A percentile compares a stretch with the other conserved stretches of the same genome.
Conservation (phyloP, 1,140 invertebrate species). For the Eubasilissa regina region DNA sequence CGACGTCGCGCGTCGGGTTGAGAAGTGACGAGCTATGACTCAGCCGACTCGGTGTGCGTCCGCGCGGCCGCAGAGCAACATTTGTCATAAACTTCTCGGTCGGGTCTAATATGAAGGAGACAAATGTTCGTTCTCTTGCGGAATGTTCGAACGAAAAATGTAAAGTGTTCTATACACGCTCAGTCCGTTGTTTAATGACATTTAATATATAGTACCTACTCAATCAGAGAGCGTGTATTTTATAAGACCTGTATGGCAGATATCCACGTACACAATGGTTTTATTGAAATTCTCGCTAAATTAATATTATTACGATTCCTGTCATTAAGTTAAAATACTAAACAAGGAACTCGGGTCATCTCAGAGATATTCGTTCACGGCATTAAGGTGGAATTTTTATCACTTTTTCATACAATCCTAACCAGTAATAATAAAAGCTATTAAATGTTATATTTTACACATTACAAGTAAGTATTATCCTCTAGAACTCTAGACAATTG, state of each 20-base stretch:
- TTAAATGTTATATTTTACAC: too few species aligned
- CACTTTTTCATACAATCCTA: too few species aligned
- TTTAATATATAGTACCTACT: constrained; percentile 15
- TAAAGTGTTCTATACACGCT: constrained; percentile 4
- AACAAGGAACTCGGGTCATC: too few species aligned
- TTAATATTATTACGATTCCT: too few species aligned
- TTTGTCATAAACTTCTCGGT: constrained; percentile 59
- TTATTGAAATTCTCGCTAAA: too few species aligned
- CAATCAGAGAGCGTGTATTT: not conserved
- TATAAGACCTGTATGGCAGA: not conserved
- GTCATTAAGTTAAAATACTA: too few species aligned
- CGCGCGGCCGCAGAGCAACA: constrained; percentile 42
- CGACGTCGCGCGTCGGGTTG: too few species aligned
- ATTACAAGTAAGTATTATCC: too few species aligned
- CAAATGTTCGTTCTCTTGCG: constrained; percentile 52
- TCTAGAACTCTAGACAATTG: too few species aligned
- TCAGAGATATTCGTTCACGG: too few species aligned
- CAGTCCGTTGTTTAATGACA: not conserved
- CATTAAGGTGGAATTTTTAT: too few species aligned
- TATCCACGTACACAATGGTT: not conserved
- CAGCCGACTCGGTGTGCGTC: constrained; percentile 42
- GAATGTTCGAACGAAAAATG: constrained; percentile 26
- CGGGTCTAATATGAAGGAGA: constrained; percentile 57
- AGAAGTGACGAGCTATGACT: not conserved
- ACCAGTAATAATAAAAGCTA: too few species aligned